Evolutionary conservation across 2,113 vertebrate species (phyloP).

Genomic region (Neotragus pygmaeus): DNA sequence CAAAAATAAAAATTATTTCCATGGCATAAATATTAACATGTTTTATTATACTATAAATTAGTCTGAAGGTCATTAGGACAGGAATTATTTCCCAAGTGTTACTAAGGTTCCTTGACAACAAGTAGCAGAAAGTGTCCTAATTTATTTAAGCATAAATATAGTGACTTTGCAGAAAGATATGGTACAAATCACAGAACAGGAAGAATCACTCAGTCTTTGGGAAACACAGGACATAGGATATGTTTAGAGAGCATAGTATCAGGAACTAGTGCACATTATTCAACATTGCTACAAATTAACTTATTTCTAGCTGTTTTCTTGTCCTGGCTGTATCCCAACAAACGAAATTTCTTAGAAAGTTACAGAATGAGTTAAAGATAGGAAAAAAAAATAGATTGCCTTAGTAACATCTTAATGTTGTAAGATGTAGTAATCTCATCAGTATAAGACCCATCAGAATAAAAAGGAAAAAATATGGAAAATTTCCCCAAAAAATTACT

Average conservation of each 20-base stretch:
- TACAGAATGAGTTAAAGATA: neutral
- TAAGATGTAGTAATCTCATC: neutral
- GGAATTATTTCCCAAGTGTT: neutral
- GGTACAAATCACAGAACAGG: neutral
- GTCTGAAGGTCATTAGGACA: neutral
- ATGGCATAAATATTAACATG: neutral
- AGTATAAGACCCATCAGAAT: neutral
- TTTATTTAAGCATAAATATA: neutral
- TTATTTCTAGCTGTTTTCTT: neutral
- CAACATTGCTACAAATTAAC: neutral
- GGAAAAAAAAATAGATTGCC: neutral
- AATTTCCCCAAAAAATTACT: neutral
- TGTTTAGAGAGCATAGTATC: neutral
- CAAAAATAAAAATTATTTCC: neutral
- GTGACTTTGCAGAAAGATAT: neutral
- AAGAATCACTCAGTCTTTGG: neutral
- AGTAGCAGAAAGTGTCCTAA: neutral
- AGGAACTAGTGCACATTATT: neutral
- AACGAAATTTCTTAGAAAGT: neutral
- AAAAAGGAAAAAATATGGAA: neutral
- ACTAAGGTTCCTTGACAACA: neutral
- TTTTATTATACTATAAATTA: neutral
- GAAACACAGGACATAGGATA: neutral
- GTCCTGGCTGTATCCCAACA: neutral
- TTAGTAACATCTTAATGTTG: neutral